Conservation (phyloP, 2,113 vertebrate species). For the Pachyramphus minor region DNA sequence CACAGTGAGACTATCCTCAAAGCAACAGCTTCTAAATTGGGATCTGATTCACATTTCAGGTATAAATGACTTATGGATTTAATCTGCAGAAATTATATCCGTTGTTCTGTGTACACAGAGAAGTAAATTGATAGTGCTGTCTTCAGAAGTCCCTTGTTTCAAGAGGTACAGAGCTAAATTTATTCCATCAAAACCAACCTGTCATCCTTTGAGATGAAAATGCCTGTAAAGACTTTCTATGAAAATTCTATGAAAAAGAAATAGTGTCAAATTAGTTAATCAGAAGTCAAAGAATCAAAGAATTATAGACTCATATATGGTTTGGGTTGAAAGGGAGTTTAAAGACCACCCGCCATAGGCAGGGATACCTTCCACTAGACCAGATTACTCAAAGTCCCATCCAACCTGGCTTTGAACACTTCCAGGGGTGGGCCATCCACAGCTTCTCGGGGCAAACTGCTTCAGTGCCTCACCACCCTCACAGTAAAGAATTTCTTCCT, state of each 20-base stretch:
- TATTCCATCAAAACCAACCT: not conserved
- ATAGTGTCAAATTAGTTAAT: not conserved
- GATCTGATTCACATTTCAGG: not conserved
- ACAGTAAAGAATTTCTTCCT: not conserved
- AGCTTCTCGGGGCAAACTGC: not conserved
- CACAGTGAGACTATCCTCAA: not conserved
- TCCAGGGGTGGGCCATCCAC: not conserved
- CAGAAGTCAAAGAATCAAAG: not conserved
- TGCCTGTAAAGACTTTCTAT: not conserved
- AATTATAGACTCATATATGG: not conserved
- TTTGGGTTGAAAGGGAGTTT: not conserved
- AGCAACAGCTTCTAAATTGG: not conserved
- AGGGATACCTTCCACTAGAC: not conserved
- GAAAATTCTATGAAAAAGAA: not conserved
- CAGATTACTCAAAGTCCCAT: not conserved
- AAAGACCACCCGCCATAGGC: not conserved
- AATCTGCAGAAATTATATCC: not conserved
- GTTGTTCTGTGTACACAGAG: not conserved
- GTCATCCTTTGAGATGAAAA: not conserved
- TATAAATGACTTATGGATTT: not conserved
- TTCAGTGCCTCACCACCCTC: not conserved
- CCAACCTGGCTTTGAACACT: not conserved
- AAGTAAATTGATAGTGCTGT: not conserved
- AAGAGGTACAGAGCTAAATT: not conserved
- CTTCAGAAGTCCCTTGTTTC: not conserved